These are phyloP conservation scores for Elephantulus edwardii DNA, from an alignment of 2,113 vertebrate genomes.

Conservation along the genomic window DNA sequence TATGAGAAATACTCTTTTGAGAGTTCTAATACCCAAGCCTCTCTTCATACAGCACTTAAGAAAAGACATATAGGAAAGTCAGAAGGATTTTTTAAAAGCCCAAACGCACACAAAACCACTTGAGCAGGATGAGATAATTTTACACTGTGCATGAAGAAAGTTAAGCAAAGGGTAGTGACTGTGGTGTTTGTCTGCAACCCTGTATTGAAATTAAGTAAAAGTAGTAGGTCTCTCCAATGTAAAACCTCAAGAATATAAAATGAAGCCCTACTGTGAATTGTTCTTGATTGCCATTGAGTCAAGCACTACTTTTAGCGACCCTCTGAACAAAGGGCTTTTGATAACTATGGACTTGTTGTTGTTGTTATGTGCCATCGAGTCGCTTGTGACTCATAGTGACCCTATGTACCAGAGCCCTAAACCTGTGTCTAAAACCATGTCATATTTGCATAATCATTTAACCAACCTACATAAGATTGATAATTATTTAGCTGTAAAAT, in stretches of 20 bases:
- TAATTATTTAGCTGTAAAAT: constrained; percentile 12
- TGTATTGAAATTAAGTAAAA: constrained; percentile 19
- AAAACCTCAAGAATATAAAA: constrained; percentile 19
- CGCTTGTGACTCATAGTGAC: no score
- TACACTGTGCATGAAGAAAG: neutral
- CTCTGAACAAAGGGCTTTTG: no score
- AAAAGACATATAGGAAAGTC: neutral
- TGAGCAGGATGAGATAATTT: constrained; percentile 24
- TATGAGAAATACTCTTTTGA: neutral
- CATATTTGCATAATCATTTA: neutral
- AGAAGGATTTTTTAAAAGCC: neutral
- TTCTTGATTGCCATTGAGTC: no score
- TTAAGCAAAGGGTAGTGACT: neutral
- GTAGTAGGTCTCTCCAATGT: neutral
- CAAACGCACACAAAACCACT: neutral
- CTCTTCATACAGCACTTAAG: neutral
- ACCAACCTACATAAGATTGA: neutral
- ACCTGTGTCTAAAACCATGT: neutral
- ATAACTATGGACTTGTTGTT: no score
- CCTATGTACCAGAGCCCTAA: no score
- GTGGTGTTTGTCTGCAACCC: neutral
- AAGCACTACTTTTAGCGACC: no score
- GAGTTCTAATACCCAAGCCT: neutral
- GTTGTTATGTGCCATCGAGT: no score
- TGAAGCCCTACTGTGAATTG: constrained; percentile 40